Evolutionary conservation across 2,113 vertebrate species (phyloP).

Genomic region (Lates calcarifer): DNA sequence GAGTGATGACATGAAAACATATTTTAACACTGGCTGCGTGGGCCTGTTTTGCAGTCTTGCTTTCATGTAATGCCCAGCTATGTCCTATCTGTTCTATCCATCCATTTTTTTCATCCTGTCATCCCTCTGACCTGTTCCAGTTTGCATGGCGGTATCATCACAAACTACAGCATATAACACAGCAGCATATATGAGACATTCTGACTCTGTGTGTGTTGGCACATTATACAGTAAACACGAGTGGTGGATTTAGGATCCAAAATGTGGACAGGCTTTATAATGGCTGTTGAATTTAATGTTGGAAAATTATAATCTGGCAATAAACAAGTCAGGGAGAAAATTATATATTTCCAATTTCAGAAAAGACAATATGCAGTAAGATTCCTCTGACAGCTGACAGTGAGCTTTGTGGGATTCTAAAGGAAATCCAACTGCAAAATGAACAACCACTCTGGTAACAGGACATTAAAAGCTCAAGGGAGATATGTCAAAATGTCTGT

Average conservation of each 20-base stretch:
- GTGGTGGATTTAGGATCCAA: neutral
- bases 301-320: conserved; percentile 2
- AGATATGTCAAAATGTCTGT: neutral
- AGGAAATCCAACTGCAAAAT: conserved; percentile 2
- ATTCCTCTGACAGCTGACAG: neutral
- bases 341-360: neutral
- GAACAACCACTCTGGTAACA: neutral
- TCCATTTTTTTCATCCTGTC: conserved; percentile 53
- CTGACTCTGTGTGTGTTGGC: conserved; percentile 1
- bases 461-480: neutral
- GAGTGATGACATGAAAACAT: conserved; percentile 65
- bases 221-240: neutral
- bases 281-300: neutral
- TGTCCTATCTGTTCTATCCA: conserved; percentile 58
- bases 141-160: conserved; percentile 36
- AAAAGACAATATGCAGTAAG: neutral
- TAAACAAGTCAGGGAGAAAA: conserved; percentile 2
- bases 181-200: neutral
- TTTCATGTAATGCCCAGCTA: conserved; percentile 71
- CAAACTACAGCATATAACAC: conserved; percentile 19
- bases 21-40: conserved; percentile 54
- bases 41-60: conserved; percentile 36
- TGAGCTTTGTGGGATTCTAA: conserved; percentile 4
- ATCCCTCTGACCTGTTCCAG: conserved; percentile 58
- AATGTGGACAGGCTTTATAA: neutral